A percentile compares a stretch with the other conserved stretches of the same genome.
These are phyloP conservation scores for Plutella xylostella DNA, from an alignment of 2,888 invertebrate species.

Conservation along the genomic window DNA sequence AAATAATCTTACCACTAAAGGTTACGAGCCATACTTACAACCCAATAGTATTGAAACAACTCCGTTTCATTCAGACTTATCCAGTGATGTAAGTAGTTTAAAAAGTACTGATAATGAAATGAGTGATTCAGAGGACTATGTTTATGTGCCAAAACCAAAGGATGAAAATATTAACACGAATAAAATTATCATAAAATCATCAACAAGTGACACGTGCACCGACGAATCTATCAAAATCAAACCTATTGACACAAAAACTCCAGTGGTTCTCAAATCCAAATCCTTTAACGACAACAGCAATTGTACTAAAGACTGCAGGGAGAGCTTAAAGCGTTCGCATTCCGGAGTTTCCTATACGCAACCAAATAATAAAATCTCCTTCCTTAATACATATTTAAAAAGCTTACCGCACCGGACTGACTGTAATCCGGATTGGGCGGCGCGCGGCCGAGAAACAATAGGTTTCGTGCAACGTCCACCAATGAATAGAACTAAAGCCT, in stretches of 20 bases:
- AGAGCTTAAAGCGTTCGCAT: conserved; percentile 52
- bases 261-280: conserved; percentile 45
- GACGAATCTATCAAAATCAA: not conserved
- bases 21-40: conserved; percentile 33
- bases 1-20: conserved; percentile 44
- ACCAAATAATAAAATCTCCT: conserved; percentile 59
- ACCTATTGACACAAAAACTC: not conserved
- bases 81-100: conserved; percentile 60
- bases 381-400: conserved; percentile 63
- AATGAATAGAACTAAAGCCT: conserved; percentile 27
- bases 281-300: conserved; percentile 40
- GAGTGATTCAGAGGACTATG: conserved; percentile 22
- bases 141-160: no score
- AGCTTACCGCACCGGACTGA: conserved; percentile 53
- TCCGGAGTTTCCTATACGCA: conserved; percentile 47
- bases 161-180: not conserved
- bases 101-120: conserved; percentile 66
- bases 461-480: conserved; percentile 27
- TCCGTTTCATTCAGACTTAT: conserved; percentile 45
- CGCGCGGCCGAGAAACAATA: conserved; percentile 39
- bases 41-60: conserved; percentile 45
- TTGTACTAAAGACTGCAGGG: conserved; percentile 26
- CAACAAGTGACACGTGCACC: no score
- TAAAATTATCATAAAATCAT: not conserved
- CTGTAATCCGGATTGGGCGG: conserved; percentile 56